Base-by-base conservation (phyloP, 2,797 vertebrate species). In the Crenichthys baileyi region DNA sequence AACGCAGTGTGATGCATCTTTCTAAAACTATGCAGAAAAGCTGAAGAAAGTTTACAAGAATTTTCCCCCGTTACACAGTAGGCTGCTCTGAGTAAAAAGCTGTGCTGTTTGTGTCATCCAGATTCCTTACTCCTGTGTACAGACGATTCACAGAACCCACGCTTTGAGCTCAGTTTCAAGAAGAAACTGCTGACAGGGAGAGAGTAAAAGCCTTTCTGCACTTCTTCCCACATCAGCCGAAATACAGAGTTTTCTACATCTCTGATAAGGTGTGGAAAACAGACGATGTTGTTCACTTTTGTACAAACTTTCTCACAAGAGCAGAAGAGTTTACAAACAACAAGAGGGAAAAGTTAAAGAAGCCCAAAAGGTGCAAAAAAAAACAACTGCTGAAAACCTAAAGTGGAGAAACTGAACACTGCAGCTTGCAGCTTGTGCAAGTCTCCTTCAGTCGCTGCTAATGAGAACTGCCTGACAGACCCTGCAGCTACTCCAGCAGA, bases 131-230 rank as follows among this genome's bases (percentile, higher is more conserved):
- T 86, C 81, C 78, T 80, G 85, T 84, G 80, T 79, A 85, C 79
- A 83, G 75, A 83, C 50, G 79, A 70, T 65, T 89, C 81, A 83
- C 75, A 91, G 90, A 93, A 91, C 91, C 92, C 86, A 90, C 91
- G 80, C 90, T 78, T 24, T 39, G 83, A 65, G 79, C 82, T 86
- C 68, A 12, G 84, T 80, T 83, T 89, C 80, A 81, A 81, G 84
- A 79, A 82, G 82, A 86, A 90, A 86, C 51, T 87, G 90, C 91
- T 91, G 91, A 91, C 90, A 88, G 91, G 89, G 85, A 79, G 82
- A 53, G 73, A 82, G 86, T 89, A 86, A 91, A 88, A 91, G 90
- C 90, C 77, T 4, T 70, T 51, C 48, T 50, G 72, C 36, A 6
- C 83, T 85, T 89, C 89, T 87, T 82, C 87, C 89, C 88, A 87